These are phyloP conservation scores for Camponotus fellah DNA, from an alignment of 2,888 invertebrate species.

Conservation along the genomic window DNA sequence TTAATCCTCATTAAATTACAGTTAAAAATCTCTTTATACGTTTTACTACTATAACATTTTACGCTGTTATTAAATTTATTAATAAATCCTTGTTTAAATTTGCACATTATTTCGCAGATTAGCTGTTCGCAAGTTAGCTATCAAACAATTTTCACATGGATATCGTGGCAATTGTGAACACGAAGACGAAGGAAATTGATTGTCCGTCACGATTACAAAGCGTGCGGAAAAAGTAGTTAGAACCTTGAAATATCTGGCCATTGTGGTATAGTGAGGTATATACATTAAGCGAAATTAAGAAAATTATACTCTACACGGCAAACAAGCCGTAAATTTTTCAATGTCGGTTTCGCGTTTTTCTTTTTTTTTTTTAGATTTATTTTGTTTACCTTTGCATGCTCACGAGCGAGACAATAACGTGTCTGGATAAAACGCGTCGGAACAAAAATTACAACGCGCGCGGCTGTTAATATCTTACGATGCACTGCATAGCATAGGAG, in stretches of 20 bases:
- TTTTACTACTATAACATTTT: neutral
- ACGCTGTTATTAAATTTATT: neutral
- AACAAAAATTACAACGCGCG: conserved; percentile 72
- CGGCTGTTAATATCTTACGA: conserved; percentile 75
- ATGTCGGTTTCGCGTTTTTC: conserved; percentile 40
- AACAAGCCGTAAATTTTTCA: conserved; percentile 68
- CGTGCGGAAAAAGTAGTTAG: conserved; percentile 64
- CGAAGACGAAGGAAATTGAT: conserved; percentile 71
- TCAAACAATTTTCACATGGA: neutral
- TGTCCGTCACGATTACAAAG: conserved; percentile 51
- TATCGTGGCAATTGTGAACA: neutral
- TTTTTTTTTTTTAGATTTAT: neutral
- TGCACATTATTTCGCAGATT: neutral
- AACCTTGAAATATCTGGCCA: conserved; percentile 73
- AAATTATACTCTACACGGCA: conserved; percentile 73
- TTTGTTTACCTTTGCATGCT: conserved; percentile 11
- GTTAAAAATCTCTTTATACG: neutral
- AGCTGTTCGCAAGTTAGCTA: neutral
- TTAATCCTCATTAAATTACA: neutral
- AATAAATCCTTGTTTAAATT: conserved; percentile 6
- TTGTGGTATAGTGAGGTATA: conserved; percentile 39
- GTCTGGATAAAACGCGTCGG: conserved; percentile 68
- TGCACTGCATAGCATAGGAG: conserved; percentile 59
- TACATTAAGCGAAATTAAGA: conserved; percentile 78
- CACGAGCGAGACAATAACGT: conserved; percentile 68